Conservation (phyloP, 2,797 vertebrate species). For the Neomorphus geoffroyi region DNA sequence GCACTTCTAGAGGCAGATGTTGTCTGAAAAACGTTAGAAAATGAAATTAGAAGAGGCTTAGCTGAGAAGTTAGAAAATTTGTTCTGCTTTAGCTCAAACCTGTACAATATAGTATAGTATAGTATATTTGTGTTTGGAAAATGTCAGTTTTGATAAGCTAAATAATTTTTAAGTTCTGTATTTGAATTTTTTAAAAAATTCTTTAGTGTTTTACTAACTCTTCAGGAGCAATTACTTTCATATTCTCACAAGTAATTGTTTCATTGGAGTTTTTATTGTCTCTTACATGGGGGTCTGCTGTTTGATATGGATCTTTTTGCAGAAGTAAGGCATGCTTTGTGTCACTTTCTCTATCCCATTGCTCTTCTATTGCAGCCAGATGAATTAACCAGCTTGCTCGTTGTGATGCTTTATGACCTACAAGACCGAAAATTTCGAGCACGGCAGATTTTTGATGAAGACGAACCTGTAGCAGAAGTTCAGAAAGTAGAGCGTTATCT, state of each 20-base stretch:
- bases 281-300: not conserved
- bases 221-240: not conserved
- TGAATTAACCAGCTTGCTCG: constrained; percentile 84
- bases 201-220: not conserved
- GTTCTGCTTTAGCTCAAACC: no score
- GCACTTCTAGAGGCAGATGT: no score
- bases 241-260: not conserved
- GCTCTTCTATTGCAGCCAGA: constrained; percentile 76
- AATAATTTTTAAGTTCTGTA: not conserved
- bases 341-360: not conserved
- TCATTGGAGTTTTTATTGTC: not conserved
- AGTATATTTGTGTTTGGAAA: not conserved
- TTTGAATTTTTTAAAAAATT: not conserved
- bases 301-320: not conserved
- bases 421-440: constrained; percentile 87
- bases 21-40: no score
- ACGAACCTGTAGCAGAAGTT: constrained; percentile 80
- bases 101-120: no score
- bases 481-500: constrained; percentile 81
- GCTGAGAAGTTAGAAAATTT: no score
- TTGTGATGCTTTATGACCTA: constrained; percentile 90
- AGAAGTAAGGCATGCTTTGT: not conserved
- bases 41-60: no score
- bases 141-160: not conserved
- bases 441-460: constrained; percentile 54